A percentile compares a stretch with the other conserved stretches of the same genome.
Conservation (phyloP, 2,113 vertebrate species). For the Craseonycteris thonglongyai region DNA sequence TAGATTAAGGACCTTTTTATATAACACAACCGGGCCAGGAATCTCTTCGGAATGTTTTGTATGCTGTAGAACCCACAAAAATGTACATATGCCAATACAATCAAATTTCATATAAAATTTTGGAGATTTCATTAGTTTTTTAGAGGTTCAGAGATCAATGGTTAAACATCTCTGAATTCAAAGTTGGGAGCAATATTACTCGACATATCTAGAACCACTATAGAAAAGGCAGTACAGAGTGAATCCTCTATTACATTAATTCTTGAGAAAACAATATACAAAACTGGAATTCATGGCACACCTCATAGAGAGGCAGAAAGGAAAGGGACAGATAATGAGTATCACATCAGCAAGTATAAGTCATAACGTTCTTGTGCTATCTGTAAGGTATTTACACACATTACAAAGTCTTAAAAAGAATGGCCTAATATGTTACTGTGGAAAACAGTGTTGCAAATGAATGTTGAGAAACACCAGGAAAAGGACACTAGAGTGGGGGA, state of each 20-base stretch:
- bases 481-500: neutral
- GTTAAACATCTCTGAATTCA: neutral
- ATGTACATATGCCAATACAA: neutral
- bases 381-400: neutral
- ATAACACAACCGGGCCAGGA: neutral
- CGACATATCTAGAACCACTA: neutral
- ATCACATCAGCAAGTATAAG: neutral
- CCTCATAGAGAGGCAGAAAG: neutral
- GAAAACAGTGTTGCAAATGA: neutral
- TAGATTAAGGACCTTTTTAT: neutral
- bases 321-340: neutral
- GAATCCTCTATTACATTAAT: neutral
- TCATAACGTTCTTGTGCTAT: neutral
- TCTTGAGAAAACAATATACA: neutral
- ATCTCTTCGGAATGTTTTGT: neutral
- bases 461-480: neutral
- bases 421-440: neutral
- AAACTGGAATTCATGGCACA: neutral
- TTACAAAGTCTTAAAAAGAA: slow-evolving; percentile 14
- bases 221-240: neutral
- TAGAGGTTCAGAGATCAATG: neutral
- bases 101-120: neutral
- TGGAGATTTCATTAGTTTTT: neutral
- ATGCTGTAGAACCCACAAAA: neutral
- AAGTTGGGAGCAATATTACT: neutral